phyloP scores from a whole-genome alignment of 2,113 vertebrate genomes.

The Sisor rabdophorus region DNA sequence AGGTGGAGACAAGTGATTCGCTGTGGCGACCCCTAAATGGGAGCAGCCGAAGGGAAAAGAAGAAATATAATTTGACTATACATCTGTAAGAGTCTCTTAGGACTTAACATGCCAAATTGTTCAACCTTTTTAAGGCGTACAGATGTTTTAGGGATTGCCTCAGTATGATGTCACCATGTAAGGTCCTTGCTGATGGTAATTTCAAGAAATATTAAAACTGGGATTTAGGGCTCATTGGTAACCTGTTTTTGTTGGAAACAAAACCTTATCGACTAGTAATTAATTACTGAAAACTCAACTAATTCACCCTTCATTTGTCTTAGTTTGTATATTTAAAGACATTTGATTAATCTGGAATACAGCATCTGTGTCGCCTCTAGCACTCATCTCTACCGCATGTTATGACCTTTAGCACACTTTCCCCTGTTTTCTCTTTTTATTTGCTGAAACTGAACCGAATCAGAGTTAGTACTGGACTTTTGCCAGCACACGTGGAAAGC shows the following conservation, averaged over 20 bases:
- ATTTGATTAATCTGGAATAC: neutral
- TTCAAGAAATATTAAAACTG: too few relatives aligned
- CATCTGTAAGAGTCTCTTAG: too few relatives aligned
- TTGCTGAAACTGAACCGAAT: neutral
- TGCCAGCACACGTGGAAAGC: neutral
- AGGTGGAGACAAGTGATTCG: too few relatives aligned
- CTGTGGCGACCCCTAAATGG: too few relatives aligned
- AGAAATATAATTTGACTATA: too few relatives aligned
- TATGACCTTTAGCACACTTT: conserved; percentile 19
- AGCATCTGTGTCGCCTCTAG: neutral
- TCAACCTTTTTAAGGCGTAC: too few relatives aligned
- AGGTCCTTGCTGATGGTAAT: too few relatives aligned
- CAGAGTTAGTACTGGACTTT: neutral
- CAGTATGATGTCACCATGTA: too few relatives aligned
- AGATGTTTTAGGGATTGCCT: too few relatives aligned
- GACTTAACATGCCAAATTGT: too few relatives aligned
- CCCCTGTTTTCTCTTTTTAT: neutral
- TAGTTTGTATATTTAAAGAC: neutral
- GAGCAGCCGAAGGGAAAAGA: too few relatives aligned
- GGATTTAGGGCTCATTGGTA: too few relatives aligned
- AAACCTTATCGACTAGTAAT: neutral
- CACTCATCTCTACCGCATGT: neutral
- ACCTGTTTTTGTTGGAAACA: neutral
- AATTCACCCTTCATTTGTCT: neutral
- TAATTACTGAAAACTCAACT: neutral